A percentile compares a stretch with the other conserved stretches of the same genome.
Evolutionary conservation across 2,113 vertebrate species (phyloP).

Genomic region (Turnix velox): DNA sequence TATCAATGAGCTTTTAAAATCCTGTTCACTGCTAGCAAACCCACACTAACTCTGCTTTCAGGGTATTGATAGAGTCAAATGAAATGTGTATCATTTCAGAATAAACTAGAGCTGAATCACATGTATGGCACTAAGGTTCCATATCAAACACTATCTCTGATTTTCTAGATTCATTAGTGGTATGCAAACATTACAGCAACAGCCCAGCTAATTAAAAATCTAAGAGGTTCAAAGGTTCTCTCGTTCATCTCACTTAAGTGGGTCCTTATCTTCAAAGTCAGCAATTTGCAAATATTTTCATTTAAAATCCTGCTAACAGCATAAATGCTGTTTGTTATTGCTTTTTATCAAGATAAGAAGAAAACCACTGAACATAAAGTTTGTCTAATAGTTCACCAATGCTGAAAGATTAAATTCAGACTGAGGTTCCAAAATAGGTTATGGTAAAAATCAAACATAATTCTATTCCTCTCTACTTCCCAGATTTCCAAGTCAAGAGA

Average conservation of each 20-base stretch:
- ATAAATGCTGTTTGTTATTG: background rate
- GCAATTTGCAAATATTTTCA: background rate
- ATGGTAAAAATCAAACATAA: background rate
- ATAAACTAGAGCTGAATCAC: background rate
- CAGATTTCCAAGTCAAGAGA: background rate
- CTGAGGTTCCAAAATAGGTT: background rate
- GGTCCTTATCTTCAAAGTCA: slow-evolving; percentile 34
- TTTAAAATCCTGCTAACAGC: background rate
- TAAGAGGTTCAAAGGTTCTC: slow-evolving; percentile 28
- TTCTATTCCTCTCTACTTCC: background rate
- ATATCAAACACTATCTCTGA: background rate
- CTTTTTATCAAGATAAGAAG: background rate
- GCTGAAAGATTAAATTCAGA: background rate
- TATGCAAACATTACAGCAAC: background rate
- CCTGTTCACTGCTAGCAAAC: background rate
- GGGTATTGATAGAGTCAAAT: background rate
- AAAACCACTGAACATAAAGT: background rate
- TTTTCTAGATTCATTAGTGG: background rate
- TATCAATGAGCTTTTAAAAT: background rate
- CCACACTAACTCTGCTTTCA: background rate
- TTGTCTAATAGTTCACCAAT: background rate
- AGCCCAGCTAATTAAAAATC: slow-evolving; percentile 8
- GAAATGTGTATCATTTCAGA: background rate
- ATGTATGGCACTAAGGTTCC: background rate
- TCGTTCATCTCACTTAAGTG: background rate